Conservation (phyloP, 2,113 vertebrate species). For the Glaucidium brasilianum region DNA sequence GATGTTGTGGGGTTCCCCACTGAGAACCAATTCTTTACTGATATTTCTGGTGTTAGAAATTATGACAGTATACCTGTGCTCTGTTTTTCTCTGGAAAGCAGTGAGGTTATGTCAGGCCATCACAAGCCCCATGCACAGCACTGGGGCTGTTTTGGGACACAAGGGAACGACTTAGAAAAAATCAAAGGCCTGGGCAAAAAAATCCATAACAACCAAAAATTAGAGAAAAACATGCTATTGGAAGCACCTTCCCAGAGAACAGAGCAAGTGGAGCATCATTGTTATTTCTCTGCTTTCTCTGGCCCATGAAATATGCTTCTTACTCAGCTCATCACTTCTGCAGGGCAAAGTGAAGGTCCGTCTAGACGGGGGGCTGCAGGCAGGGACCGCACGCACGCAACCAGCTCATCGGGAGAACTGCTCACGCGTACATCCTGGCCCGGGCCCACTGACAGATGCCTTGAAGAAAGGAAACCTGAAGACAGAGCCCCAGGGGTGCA, state of each 20-base stretch:
- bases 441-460: neutral
- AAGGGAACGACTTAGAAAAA: neutral
- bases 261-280: neutral
- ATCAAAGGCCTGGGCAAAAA: neutral
- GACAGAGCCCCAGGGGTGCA: neutral
- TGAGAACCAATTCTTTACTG: neutral
- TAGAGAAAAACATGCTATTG: neutral
- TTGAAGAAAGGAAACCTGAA: neutral
- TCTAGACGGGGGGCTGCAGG: neutral
- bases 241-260: neutral
- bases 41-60: neutral
- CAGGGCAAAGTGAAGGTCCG: accelerated
- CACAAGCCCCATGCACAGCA: neutral
- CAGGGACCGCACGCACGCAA: accelerated
- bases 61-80: neutral
- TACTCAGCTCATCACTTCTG: neutral
- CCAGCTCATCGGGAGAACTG: neutral
- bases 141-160: neutral
- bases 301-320: neutral
- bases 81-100: neutral
- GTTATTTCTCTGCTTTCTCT: neutral
- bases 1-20: accelerated
- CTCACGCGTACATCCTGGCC: neutral
- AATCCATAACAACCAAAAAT: neutral
- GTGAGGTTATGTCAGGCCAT: neutral